phyloP scores from a whole-genome alignment of 2,113 vertebrate genomes.

The Hippocampus guttulatus region DNA sequence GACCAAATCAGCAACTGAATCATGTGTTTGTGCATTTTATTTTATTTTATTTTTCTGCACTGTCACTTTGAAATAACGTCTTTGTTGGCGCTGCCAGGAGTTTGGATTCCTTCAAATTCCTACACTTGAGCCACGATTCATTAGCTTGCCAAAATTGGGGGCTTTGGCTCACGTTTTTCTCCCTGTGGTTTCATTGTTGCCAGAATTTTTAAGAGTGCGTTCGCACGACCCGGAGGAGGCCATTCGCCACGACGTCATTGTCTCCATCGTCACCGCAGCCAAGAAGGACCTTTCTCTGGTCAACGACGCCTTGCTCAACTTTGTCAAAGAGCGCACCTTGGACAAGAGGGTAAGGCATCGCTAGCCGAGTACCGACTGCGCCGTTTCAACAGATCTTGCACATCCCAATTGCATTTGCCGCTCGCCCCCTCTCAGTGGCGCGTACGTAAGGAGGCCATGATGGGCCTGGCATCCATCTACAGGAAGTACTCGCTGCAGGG shows the following conservation, averaged over 20 bases:
- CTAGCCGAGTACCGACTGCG: background rate
- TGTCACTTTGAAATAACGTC: too few species aligned
- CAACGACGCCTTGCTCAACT: constrained; percentile 94
- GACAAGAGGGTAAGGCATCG: constrained; percentile 87
- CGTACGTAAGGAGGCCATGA: constrained; percentile 98
- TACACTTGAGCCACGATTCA: background rate
- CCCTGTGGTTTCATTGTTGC: constrained; percentile 27
- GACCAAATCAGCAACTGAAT: too few species aligned
- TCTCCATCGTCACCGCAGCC: constrained; percentile 98
- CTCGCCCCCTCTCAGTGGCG: constrained; percentile 79
- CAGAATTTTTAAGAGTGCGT: constrained; percentile 93
- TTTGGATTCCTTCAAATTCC: too few species aligned
- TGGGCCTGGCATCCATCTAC: constrained; percentile 97
- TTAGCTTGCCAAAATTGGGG: background rate
- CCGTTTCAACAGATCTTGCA: background rate
- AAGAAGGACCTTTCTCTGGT: constrained; percentile 96
- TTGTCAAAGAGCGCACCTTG: constrained; percentile 93
- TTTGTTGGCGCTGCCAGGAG: too few species aligned
- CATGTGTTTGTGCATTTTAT: too few species aligned
- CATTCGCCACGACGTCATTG: constrained; percentile 97
- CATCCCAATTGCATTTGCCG: background rate
- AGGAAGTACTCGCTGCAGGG: constrained; percentile 95
- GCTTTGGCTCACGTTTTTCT: background rate
- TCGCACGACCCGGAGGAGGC: constrained; percentile 98
- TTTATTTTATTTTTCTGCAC: too few species aligned